A percentile compares a stretch with the other conserved stretches of the same genome.
Conservation (phyloP, 2,888 invertebrate species). For the Ophion obscuratus region DNA sequence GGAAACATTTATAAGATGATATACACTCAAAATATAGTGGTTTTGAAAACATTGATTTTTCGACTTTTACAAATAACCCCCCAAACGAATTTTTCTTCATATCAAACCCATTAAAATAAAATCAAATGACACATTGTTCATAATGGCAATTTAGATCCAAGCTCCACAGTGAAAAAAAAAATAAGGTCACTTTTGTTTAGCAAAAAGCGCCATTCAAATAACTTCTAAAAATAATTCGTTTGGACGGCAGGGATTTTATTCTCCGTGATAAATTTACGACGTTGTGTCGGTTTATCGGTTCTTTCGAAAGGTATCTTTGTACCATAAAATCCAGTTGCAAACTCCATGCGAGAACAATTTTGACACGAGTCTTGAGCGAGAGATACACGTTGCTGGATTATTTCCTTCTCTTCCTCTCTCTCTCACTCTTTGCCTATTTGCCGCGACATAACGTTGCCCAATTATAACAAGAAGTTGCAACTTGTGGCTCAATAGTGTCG, state of each 20-base stretch:
- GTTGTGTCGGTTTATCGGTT: conserved; percentile 36
- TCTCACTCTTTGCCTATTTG: neutral
- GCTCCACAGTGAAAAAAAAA: neutral
- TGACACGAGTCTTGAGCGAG: neutral
- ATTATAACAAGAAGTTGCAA: conserved; percentile 54
- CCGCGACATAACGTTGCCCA: conserved; percentile 52
- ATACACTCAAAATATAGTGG: too few relatives aligned
- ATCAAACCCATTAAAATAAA: too few relatives aligned
- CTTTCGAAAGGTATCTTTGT: conserved; percentile 19
- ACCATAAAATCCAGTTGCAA: conserved; percentile 4
- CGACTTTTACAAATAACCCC: too few relatives aligned
- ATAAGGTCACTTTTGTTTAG: neutral
- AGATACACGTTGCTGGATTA: conserved; percentile 7
- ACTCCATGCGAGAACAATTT: conserved; percentile 12
- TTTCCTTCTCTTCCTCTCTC: neutral
- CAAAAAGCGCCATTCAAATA: neutral
- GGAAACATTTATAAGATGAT: too few relatives aligned
- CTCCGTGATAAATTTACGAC: conserved; percentile 9
- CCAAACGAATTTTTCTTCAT: too few relatives aligned
- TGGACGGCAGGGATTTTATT: neutral
- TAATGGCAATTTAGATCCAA: too few relatives aligned
- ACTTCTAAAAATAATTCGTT: neutral
- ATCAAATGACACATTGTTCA: too few relatives aligned
- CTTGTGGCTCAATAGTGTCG: conserved; percentile 34
- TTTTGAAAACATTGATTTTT: too few relatives aligned